phyloP scores from a whole-genome alignment of 2,888 invertebrate genomes.

The Pristionchus entomophagus region DNA sequence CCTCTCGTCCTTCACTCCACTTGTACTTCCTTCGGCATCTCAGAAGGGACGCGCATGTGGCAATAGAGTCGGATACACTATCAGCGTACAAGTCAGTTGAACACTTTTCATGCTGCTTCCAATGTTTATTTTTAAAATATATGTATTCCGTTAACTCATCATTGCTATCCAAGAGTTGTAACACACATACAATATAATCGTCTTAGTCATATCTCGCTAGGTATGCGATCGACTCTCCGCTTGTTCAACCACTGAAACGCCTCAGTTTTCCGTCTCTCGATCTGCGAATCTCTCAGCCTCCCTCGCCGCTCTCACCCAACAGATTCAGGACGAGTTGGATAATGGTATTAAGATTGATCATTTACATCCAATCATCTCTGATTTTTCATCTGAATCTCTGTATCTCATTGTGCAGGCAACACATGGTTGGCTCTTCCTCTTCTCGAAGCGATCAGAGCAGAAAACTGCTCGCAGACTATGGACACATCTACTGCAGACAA shows the following conservation, averaged over 20 bases:
- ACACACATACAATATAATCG: no score
- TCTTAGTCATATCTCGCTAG: no score
- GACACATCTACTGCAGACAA: slow-evolving; percentile 23
- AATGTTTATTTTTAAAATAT: neutral
- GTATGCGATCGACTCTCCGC: slow-evolving; percentile 30
- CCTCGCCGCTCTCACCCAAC: neutral
- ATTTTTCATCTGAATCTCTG: no score
- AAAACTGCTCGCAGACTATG: neutral
- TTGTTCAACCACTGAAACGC: neutral
- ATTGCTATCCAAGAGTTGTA: no score
- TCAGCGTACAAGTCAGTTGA: neutral
- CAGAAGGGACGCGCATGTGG: neutral
- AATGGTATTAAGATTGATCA: no score
- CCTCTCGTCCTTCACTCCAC: neutral
- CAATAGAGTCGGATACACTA: neutral
- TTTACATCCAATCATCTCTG: no score
- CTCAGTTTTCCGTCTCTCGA: neutral
- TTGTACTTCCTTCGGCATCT: slow-evolving; percentile 18
- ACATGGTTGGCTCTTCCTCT: neutral
- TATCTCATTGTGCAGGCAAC: slow-evolving; percentile 29
- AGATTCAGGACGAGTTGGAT: slow-evolving; percentile 15
- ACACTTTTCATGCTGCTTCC: neutral
- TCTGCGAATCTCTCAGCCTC: neutral
- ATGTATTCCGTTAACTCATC: no score
- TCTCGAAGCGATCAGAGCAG: neutral